Percentiles rank a stretch among this genome's conserved stretches.
phyloP scores from a whole-genome alignment of 2,888 invertebrate species.

The Caenorhabditis auriculariae region DNA sequence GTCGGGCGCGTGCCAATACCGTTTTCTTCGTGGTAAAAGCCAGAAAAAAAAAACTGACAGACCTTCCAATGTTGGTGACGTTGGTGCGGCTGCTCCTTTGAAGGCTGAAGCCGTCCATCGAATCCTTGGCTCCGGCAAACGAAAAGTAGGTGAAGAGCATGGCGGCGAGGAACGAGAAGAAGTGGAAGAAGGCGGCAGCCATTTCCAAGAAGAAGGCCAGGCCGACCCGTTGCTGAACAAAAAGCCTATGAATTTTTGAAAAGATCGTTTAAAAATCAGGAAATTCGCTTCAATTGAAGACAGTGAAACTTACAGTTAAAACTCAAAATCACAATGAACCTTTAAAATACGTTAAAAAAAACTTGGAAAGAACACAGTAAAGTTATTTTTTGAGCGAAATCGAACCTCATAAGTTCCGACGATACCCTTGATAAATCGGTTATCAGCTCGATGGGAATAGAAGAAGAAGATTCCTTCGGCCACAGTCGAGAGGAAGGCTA shows the following conservation, averaged over 20 bases:
- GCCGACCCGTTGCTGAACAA: constrained; percentile 58
- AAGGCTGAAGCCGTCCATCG: constrained; percentile 52
- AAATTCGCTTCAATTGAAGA: too few species aligned
- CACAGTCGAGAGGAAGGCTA: constrained; percentile 59
- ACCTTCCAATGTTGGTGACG: constrained; percentile 61
- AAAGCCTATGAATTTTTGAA: constrained; percentile 3
- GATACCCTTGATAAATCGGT: constrained; percentile 62
- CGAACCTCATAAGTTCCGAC: constrained; percentile 61
- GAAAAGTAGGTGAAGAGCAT: constrained; percentile 60
- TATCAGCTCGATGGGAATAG: constrained; percentile 61
- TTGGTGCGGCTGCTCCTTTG: constrained; percentile 59
- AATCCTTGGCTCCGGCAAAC: constrained; percentile 47
- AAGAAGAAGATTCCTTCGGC: constrained; percentile 62
- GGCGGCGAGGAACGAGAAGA: constrained; percentile 57
- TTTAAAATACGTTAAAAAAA: neutral
- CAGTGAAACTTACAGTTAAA: too few species aligned
- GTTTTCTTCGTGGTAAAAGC: neutral
- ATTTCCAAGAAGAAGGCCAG: constrained; percentile 61
- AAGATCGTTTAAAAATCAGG: neutral
- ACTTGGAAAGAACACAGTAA: neutral
- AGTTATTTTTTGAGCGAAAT: neutral
- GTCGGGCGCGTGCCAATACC: neutral
- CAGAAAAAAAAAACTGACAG: too few species aligned
- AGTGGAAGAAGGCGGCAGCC: constrained; percentile 60
- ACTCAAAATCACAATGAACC: neutral